phyloP scores from a whole-genome alignment of 1,140 invertebrate species.

The Psix sp. region DNA sequence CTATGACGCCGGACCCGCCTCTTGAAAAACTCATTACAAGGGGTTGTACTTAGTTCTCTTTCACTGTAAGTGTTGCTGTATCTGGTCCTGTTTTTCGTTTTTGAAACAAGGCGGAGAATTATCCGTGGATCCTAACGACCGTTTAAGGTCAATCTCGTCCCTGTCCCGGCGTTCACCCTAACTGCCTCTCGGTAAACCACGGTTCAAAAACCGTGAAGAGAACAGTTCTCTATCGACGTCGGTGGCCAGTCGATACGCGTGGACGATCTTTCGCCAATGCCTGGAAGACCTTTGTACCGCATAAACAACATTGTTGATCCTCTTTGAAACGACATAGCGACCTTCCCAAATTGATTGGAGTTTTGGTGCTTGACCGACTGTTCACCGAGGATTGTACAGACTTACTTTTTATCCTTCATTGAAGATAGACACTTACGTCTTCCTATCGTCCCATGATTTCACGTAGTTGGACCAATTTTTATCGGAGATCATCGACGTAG shows the following conservation, averaged over 20 bases:
- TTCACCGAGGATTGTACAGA: slow-evolving; percentile 9
- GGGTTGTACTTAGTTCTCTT: neutral
- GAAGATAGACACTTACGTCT: neutral
- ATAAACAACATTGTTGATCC: slow-evolving; percentile 17
- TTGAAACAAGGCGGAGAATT: neutral
- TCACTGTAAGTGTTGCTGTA: neutral
- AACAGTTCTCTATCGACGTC: slow-evolving; percentile 7
- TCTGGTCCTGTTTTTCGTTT: neutral
- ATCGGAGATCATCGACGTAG: too few relatives aligned
- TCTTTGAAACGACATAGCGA: slow-evolving; percentile 14
- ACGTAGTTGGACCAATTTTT: too few relatives aligned
- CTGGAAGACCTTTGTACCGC: slow-evolving; percentile 1
- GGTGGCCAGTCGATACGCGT: slow-evolving; percentile 8
- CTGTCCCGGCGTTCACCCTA: too few relatives aligned
- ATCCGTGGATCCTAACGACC: neutral
- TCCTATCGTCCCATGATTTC: too few relatives aligned
- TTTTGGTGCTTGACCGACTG: slow-evolving; percentile 6
- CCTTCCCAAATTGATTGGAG: slow-evolving; percentile 14
- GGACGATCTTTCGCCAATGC: slow-evolving; percentile 12
- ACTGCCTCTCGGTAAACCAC: too few relatives aligned
- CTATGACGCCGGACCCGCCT: neutral
- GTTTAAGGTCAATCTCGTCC: too few relatives aligned
- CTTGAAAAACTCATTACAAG: neutral
- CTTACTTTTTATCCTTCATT: slow-evolving; percentile 9
- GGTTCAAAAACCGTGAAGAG: slow-evolving; percentile 6